Conservation (phyloP, 2,113 vertebrate genomes). For the Laticauda laticaudata region DNA sequence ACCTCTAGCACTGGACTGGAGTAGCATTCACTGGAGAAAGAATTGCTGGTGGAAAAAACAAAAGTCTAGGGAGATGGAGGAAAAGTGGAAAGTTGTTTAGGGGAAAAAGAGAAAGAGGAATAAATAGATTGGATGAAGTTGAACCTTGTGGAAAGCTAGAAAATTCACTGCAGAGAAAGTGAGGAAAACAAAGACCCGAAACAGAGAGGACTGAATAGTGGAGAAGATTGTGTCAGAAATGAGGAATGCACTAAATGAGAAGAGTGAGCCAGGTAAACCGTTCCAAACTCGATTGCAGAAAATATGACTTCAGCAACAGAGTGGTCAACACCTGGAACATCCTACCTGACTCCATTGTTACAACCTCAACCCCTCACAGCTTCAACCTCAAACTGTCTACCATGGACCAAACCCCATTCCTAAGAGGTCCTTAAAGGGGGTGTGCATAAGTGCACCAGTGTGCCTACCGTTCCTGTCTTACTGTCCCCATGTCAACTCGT, state of each 20-base stretch:
- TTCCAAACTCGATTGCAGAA: too few species aligned
- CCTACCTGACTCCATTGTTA: too few species aligned
- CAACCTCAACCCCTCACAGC: too few species aligned
- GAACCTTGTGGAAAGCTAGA: not conserved
- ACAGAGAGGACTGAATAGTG: not conserved
- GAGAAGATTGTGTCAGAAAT: not conserved
- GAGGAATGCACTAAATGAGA: not conserved
- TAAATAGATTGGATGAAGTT: not conserved
- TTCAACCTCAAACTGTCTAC: too few species aligned
- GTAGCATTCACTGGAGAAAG: not conserved
- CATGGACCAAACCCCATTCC: too few species aligned
- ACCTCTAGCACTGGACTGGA: not conserved
- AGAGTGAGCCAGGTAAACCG: not conserved
- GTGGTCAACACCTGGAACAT: too few species aligned
- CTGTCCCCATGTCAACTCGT: too few species aligned
- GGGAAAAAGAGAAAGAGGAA: not conserved
- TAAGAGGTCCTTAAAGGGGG: too few species aligned
- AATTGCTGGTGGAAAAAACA: not conserved
- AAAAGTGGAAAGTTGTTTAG: not conserved
- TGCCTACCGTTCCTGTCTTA: too few species aligned
- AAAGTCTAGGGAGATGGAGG: not conserved
- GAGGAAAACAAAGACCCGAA: not conserved
- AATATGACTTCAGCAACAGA: too few species aligned
- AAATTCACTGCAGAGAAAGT: not conserved
- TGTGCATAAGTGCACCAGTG: too few species aligned